Conservation (phyloP, 1,140 invertebrate genomes). For the Cyphomyrmex costatus region DNA sequence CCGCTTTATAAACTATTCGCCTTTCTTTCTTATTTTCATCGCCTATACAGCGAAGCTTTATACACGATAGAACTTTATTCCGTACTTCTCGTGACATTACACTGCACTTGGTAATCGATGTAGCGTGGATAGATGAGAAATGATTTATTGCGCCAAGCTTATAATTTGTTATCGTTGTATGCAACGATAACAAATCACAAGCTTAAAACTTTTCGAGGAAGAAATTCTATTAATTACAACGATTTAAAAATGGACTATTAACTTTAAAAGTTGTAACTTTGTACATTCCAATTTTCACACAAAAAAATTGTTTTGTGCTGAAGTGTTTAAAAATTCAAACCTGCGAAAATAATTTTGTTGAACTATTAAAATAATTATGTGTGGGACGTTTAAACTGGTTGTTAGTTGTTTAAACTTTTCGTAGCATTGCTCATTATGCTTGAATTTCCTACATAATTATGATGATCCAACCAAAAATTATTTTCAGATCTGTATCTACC, state of each 20-base stretch:
- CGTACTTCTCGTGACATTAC: not conserved
- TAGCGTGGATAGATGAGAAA: not conserved
- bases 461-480: no score
- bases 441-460: no score
- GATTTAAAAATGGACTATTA: not conserved
- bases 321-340: no score
- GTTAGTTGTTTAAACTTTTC: no score
- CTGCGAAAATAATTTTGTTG: no score
- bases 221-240: not conserved
- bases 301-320: no score
- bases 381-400: no score
- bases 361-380: no score
- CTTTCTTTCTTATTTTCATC: slow-evolving; percentile 6
- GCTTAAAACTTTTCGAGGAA: not conserved
- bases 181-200: not conserved
- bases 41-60: not conserved
- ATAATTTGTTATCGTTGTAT: not conserved
- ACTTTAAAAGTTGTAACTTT: not conserved
- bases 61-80: slow-evolving; percentile 5
- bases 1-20: slow-evolving; percentile 10
- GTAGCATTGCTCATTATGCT: no score
- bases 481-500: no score
- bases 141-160: slow-evolving; percentile 29
- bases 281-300: no score
- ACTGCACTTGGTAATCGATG: slow-evolving; percentile 15